Percentiles rank a stretch among this genome's conserved stretches.
These are phyloP conservation scores for Anagyrus pseudococci DNA, from an alignment of 2,888 invertebrate genomes.

Conservation along the genomic window DNA sequence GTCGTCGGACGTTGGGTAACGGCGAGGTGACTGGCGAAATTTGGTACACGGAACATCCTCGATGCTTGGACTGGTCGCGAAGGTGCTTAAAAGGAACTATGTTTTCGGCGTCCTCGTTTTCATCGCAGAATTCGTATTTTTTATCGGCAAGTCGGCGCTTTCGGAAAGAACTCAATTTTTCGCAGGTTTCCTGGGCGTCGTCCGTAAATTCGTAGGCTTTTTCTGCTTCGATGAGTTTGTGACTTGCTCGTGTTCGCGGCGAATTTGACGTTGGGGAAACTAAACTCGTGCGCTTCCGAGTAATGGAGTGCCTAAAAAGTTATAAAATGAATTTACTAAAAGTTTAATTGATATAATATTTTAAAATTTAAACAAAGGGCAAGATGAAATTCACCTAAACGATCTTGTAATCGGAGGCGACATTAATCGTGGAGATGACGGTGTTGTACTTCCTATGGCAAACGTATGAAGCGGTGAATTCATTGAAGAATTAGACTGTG, in stretches of 20 bases:
- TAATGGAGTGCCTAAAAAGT: conserved; percentile 49
- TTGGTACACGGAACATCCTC: conserved; percentile 52
- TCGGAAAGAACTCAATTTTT: conserved; percentile 85
- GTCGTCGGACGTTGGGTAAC: conserved; percentile 51
- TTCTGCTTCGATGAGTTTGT: conserved; percentile 65
- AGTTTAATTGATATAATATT: neutral
- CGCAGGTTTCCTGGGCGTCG: conserved; percentile 80
- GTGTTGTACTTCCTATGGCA: conserved; percentile 55
- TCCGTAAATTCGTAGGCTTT: conserved; percentile 87
- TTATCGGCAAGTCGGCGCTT: conserved; percentile 87
- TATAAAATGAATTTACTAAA: neutral
- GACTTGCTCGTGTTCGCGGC: conserved; percentile 52
- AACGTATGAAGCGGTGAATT: conserved; percentile 55
- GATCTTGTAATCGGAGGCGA: conserved; percentile 55
- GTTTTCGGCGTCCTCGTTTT: conserved; percentile 69
- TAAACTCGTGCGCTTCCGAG: conserved; percentile 52
- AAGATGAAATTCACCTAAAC: conserved; percentile 28
- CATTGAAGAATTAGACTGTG: conserved; percentile 54
- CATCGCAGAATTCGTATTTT: conserved; percentile 90
- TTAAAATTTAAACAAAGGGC: neutral
- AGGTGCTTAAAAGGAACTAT: conserved; percentile 65
- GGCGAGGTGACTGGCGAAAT: conserved; percentile 55
- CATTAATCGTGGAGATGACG: conserved; percentile 56
- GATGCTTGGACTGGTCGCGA: conserved; percentile 56
- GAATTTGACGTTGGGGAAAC: conserved; percentile 54